Base-by-base conservation (phyloP, 2,113 vertebrate species). In the Syrmaticus mikado region DNA sequence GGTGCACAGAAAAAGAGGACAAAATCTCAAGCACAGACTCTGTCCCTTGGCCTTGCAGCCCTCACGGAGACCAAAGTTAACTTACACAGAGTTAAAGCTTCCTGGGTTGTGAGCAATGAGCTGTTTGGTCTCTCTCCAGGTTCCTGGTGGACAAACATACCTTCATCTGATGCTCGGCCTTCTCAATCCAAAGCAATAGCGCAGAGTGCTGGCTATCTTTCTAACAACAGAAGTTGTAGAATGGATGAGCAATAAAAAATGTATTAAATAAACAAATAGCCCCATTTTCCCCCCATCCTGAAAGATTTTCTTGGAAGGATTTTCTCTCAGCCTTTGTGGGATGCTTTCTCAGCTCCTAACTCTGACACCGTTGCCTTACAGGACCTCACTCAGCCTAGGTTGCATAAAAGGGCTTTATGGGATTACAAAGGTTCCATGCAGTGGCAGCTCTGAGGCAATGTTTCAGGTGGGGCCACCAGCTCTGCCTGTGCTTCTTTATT, bases 331-430 rank as follows among this genome's bases (percentile, higher is more conserved):
- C 62, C 68, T 95, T 86, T 95, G 91, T 94, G 94, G 36, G 36
- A 36, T 36, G 36, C 36, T 36, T 36, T 36, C 36, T 36, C 36
- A 36, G 36, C 36, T 36, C 36, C 36, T 36, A 36, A 93, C 72
- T 57, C 71, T 82, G 95, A 95, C 95, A 93, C 80, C 15, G 19
- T 96, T 95, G 93, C 96, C 96, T 95, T 65, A 90, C 66, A 1
- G 87, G 96, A 96, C 90, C 93, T 93, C 62, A 1, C 81, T 87
- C 82, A 77, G 89, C 79, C 20, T 53, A 58, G 79, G 71, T 96
- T 92, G 94, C 91, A 86, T 95, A 93, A 96, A 96, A 92, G 83
- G 85, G 93, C 36, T 97, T 94, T 95, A 72, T 87, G 48, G 96
- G 95, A 97, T 97, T 97, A 97, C 32, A 19, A 76, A 19, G 93